Base-by-base conservation (phyloP, 2,888 invertebrate species). In the Acanthacorydalis orientalis region DNA sequence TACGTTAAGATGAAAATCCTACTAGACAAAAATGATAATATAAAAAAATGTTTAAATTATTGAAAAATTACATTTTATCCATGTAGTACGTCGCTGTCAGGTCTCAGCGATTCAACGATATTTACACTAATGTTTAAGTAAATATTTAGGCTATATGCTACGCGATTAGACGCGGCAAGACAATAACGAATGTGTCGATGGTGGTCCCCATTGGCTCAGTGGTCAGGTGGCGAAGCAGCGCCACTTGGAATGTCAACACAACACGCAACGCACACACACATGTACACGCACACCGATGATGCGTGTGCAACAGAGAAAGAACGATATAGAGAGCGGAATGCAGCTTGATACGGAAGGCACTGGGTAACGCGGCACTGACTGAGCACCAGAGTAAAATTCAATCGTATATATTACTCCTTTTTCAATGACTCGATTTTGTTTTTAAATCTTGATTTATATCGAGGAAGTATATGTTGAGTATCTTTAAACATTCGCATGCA, bases 291-390 rank as follows among this genome's bases (percentile, higher is more conserved):
- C 11, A 11, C 15, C 11, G 11, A 16, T 41, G n/a, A 16, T 32
- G 9, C 23, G 31, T 43, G 31, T 31, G 12, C 32, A 32, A 31
- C 43, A 31, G 15, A 23, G 39, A 46, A 32, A 45, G 16, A 45
- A 31, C 35, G 15, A 23, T 23, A 23, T 23, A 45, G 45, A 46
- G 46, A 47, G 47, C 47, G 47, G 47, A 47, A 47, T 47, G 47
- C 47, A 47, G 47, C 47, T 47, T 47, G 34, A 43, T 43, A 37
- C 47, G 47, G 47, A 47, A 47, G 47, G 47, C 47, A 47, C 47
- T 33, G 43, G 46, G 44, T 44, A 35, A 35, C 35, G 44, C 35
- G 35, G 35, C 44, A 35, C 34, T 35, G 23, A 44, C 35, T 35
- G 35, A 34, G 34, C 44, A 44, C 10, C 23, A 16, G n/a, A 31